Evolutionary conservation across 2,113 vertebrate genomes (phyloP).

Genomic region (Perccottus glenii): DNA sequence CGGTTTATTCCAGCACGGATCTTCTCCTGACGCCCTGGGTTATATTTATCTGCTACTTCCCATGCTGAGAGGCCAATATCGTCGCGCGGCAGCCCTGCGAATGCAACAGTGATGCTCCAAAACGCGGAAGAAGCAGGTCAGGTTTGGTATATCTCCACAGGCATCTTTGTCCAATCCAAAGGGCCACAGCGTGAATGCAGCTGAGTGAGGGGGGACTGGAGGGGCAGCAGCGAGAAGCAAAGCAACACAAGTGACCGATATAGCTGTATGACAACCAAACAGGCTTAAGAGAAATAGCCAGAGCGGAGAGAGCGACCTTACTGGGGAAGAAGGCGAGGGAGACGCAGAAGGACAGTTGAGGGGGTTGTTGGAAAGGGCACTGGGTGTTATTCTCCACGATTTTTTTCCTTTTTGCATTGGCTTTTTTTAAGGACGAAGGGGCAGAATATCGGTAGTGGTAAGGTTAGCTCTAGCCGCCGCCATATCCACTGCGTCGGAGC

Average conservation of each 20-base stretch:
- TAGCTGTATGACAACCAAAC: constrained; percentile 67
- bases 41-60: constrained; percentile 1
- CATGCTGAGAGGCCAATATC: constrained; percentile 4
- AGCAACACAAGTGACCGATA: constrained; percentile 66
- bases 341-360: constrained; percentile 27
- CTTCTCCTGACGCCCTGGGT: neutral
- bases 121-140: constrained; percentile 47
- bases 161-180: constrained; percentile 45
- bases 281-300: constrained; percentile 28
- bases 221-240: constrained; percentile 23
- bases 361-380: constrained; percentile 39
- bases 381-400: neutral
- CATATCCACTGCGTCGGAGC: constrained; percentile 71
- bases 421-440: constrained; percentile 29
- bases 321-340: constrained; percentile 36
- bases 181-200: constrained; percentile 23
- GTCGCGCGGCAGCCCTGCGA: constrained; percentile 14
- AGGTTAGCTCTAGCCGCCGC: constrained; percentile 64
- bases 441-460: constrained; percentile 38
- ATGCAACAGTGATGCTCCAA: constrained; percentile 17
- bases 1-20: neutral
- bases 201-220: constrained; percentile 2
- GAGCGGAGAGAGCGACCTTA: constrained; percentile 39
- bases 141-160: constrained; percentile 24
- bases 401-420: constrained; percentile 7